Conservation (phyloP, 2,113 vertebrate species). For the Propithecus coquereli region DNA sequence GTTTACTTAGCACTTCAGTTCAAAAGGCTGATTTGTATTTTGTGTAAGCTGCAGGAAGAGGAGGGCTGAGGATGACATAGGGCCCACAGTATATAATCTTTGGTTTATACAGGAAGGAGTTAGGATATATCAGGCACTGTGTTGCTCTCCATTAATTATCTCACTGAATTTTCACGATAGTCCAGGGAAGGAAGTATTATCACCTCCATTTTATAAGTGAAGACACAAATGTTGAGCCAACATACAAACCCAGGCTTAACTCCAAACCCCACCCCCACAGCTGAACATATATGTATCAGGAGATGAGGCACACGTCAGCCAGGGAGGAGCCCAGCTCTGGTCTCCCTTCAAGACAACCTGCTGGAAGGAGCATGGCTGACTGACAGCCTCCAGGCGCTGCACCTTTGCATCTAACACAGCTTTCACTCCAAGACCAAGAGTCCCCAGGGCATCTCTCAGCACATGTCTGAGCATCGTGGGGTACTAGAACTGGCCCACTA, state of each 20-base stretch:
- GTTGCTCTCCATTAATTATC: background rate
- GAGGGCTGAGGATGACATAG: background rate
- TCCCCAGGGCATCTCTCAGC: background rate
- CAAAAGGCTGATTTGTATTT: conserved; percentile 29
- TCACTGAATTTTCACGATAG: background rate
- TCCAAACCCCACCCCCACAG: background rate
- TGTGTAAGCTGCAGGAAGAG: background rate
- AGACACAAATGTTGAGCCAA: background rate
- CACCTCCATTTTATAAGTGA: background rate
- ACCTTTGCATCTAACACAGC: background rate
- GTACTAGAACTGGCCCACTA: background rate
- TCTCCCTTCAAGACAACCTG: background rate
- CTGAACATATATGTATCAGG: background rate
- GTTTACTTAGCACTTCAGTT: background rate
- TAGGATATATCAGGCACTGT: background rate
- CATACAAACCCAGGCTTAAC: background rate
- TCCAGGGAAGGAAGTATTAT: background rate
- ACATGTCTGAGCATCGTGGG: background rate
- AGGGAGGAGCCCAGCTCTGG: background rate
- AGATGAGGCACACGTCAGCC: background rate
- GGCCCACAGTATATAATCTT: background rate
- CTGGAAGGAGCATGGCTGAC: background rate
- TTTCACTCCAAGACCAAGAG: background rate
- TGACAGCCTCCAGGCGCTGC: background rate
- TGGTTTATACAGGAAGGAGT: background rate